A percentile compares a stretch with the other conserved stretches of the same genome.
Conservation (phyloP, 2,113 vertebrate species). For the Xenopus laevis region DNA sequence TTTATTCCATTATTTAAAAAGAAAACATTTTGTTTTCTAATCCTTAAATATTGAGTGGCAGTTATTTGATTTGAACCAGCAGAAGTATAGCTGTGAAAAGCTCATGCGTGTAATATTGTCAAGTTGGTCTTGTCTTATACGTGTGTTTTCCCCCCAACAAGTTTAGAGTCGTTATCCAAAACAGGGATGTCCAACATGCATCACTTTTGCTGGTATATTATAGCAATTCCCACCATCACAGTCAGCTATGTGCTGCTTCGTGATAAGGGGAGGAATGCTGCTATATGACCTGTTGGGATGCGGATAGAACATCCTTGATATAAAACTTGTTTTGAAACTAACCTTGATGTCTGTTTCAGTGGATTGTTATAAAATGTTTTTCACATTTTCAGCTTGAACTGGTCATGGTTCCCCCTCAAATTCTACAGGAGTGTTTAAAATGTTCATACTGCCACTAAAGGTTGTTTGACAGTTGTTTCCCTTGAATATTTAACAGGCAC, state of each 20-base stretch:
- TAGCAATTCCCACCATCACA: background rate
- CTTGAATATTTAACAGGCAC: constrained; percentile 77
- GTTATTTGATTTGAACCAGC: constrained; percentile 59
- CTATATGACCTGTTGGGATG: background rate
- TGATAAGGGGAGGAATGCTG: background rate
- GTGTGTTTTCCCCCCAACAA: constrained; percentile 63
- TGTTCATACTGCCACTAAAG: background rate
- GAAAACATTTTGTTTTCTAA: background rate
- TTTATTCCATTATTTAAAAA: no score
- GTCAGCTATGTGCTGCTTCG: background rate
- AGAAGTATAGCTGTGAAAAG: constrained; percentile 81
- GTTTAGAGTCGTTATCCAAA: constrained; percentile 60
- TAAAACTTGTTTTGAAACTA: background rate
- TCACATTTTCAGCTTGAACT: background rate
- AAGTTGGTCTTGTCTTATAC: constrained; percentile 45
- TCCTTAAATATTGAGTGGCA: background rate
- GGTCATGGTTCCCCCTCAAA: background rate
- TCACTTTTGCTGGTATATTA: background rate
- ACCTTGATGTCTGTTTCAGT: constrained; percentile 53
- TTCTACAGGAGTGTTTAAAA: background rate
- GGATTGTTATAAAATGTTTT: background rate
- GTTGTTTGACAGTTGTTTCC: constrained; percentile 46
- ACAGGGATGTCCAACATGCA: constrained; percentile 12
- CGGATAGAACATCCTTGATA: no score
- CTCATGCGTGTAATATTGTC: constrained; percentile 65